Conservation (phyloP, 2,888 invertebrate genomes). For the Stenolophus ochropezus region DNA sequence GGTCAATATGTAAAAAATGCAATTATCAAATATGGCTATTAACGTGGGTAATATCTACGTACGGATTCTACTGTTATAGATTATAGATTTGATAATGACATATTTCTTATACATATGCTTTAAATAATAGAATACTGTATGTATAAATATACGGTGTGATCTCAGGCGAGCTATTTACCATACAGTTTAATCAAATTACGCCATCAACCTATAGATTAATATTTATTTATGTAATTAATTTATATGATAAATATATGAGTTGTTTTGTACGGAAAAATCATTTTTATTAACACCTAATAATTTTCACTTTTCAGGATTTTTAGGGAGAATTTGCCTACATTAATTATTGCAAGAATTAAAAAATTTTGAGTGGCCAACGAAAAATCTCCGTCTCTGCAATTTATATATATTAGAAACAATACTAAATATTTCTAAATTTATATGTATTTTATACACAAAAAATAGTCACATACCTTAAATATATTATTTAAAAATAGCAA, state of each 20-base stretch:
- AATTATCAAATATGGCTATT: constrained; percentile 10
- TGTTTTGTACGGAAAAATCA: not conserved
- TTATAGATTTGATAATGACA: not conserved
- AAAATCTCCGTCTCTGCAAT: too few species aligned
- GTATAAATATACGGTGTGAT: constrained; percentile 40
- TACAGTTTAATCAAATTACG: constrained; percentile 36
- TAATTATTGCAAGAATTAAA: too few species aligned
- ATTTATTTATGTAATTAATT: constrained; percentile 15
- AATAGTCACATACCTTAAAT: too few species aligned
- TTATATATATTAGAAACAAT: too few species aligned
- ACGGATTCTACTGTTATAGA: not conserved
- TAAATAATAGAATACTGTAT: not conserved
- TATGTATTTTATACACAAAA: too few species aligned
- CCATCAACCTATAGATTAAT: not conserved
- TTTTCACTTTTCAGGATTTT: too few species aligned
- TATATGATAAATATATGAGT: constrained; percentile 8
- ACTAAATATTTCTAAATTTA: too few species aligned
- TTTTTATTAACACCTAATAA: too few species aligned
- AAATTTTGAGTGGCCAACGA: too few species aligned
- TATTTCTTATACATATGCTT: not conserved
- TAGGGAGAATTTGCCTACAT: too few species aligned
- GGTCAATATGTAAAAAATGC: constrained; percentile 26
- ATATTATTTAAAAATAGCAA: too few species aligned
- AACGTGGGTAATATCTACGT: not conserved
- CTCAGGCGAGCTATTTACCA: constrained; percentile 15